Percentiles rank a stretch among this genome's conserved stretches.
phyloP scores from a whole-genome alignment of 2,888 invertebrate species.

The Drosophila nr. perissopoda region DNA sequence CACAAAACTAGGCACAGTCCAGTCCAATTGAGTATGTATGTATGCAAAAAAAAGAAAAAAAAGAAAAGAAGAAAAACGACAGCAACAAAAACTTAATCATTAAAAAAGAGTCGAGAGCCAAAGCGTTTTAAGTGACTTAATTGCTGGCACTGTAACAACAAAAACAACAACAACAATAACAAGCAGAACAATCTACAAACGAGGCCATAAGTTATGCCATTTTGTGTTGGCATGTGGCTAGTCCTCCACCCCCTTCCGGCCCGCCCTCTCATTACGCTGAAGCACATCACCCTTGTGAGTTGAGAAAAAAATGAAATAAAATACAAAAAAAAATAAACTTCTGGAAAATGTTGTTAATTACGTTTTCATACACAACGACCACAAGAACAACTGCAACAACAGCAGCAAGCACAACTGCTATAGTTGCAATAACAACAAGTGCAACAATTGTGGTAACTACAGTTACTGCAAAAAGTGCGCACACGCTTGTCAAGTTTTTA shows the following conservation, averaged over 20 bases:
- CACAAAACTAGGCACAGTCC: slow-evolving; percentile 7
- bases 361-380: slow-evolving; percentile 70
- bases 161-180: slow-evolving; percentile 19
- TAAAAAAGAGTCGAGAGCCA: slow-evolving; percentile 52
- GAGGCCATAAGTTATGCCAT: slow-evolving; percentile 76
- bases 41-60: slow-evolving; percentile 25
- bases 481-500: slow-evolving; percentile 53
- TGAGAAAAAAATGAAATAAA: slow-evolving; percentile 22
- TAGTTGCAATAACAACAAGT: slow-evolving; percentile 25
- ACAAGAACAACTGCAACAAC: slow-evolving; percentile 21
- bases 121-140: slow-evolving; percentile 70
- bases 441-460: slow-evolving; percentile 53
- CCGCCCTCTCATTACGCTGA: neutral
- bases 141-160: slow-evolving; percentile 30
- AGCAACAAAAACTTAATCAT: slow-evolving; percentile 56
- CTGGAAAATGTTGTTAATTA: slow-evolving; percentile 76
- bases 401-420: slow-evolving; percentile 24
- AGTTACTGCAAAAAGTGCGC: slow-evolving; percentile 66
- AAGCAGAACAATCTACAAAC: slow-evolving; percentile 43
- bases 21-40: slow-evolving; percentile 36
- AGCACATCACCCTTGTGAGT: slow-evolving; percentile 16
- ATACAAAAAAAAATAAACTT: slow-evolving; percentile 37
- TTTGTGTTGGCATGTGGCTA: slow-evolving; percentile 55
- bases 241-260: neutral
- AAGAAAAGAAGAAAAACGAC: slow-evolving; percentile 1